Conservation (phyloP, 2,113 vertebrate genomes). For the Odocoileus hemionus region DNA sequence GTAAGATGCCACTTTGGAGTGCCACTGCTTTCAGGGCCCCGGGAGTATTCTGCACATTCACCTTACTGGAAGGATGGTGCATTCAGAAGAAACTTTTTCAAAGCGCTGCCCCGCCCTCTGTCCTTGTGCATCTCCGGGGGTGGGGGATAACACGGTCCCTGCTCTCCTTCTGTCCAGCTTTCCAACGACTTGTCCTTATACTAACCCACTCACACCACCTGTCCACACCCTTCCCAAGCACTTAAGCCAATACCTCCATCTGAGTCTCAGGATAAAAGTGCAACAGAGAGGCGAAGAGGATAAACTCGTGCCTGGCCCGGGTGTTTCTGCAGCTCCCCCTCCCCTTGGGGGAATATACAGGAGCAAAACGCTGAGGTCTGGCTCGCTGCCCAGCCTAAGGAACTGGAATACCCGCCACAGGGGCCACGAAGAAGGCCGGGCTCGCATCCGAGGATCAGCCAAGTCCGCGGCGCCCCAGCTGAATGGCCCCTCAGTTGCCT, state of each 20-base stretch:
- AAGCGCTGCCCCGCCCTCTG: background rate
- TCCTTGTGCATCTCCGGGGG: background rate
- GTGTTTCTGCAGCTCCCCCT: background rate
- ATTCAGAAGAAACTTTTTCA: conserved; percentile 10
- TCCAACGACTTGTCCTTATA: background rate
- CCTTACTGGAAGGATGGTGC: background rate
- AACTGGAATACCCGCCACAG: background rate
- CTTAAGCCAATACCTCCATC: background rate
- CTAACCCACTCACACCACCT: background rate
- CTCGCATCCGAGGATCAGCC: conserved; percentile 17
- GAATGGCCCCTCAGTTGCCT: conserved; percentile 70
- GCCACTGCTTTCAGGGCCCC: background rate
- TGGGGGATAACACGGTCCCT: background rate
- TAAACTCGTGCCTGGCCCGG: background rate
- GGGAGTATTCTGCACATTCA: background rate
- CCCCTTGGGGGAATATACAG: background rate
- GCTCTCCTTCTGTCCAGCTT: background rate
- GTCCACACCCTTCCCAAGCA: background rate
- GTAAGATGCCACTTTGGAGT: background rate
- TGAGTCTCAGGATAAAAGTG: background rate
- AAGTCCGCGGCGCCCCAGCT: conserved; percentile 30
- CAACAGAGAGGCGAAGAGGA: background rate
- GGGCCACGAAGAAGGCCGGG: conserved; percentile 7
- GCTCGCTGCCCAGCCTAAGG: background rate
- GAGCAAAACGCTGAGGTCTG: conserved; percentile 23